phyloP scores from a whole-genome alignment of 2,113 vertebrate genomes.

The Sebastes fasciatus region DNA sequence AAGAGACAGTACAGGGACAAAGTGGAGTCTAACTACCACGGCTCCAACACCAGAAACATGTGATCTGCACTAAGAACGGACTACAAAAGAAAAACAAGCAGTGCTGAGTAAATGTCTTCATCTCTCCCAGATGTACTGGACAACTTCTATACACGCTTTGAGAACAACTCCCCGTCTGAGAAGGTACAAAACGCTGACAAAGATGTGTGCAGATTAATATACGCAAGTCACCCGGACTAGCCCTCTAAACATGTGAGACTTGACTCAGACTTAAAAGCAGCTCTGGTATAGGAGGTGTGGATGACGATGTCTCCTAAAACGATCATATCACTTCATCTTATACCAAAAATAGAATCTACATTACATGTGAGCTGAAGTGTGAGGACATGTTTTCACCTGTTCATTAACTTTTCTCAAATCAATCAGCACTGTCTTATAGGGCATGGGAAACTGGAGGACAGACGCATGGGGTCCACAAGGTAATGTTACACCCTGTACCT shows the following conservation, averaged over 20 bases:
- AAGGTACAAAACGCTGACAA: too few relatives aligned
- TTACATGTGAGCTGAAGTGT: not conserved
- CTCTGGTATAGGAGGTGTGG: not conserved
- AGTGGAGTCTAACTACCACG: too few relatives aligned
- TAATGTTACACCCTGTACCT: conserved; percentile 1
- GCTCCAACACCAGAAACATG: too few relatives aligned
- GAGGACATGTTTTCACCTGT: conserved; percentile 46
- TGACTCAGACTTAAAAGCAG: not conserved
- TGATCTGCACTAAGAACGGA: too few relatives aligned
- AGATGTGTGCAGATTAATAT: too few relatives aligned
- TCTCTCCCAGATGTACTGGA: too few relatives aligned
- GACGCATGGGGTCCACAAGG: conserved; percentile 69
- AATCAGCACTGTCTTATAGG: conserved; percentile 71
- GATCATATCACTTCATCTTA: not conserved
- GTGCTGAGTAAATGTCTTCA: too few relatives aligned
- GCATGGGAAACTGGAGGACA: conserved; percentile 53
- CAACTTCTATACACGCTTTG: too few relatives aligned
- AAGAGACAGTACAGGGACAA: too few relatives aligned
- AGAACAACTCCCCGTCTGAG: too few relatives aligned
- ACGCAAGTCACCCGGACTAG: not conserved
- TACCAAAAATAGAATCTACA: not conserved
- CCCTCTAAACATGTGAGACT: not conserved
- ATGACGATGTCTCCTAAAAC: not conserved
- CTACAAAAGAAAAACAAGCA: too few relatives aligned
- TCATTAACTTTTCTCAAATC: conserved; percentile 77